phyloP scores from a whole-genome alignment of 2,113 vertebrate species.

The Toxostoma redivivum region DNA sequence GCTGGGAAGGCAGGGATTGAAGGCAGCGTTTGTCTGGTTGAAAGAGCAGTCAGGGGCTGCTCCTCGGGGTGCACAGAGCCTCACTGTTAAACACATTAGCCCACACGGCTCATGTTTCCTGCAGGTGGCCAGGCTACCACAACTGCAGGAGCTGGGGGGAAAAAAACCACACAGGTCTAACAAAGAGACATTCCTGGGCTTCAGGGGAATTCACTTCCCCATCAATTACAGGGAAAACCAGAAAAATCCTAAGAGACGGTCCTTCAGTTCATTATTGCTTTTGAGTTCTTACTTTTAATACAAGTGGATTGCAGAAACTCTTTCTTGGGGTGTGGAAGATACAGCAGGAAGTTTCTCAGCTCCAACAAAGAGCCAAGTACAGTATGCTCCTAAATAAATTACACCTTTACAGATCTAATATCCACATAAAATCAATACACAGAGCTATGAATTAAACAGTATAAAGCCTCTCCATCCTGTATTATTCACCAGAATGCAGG shows the following conservation, averaged over 20 bases:
- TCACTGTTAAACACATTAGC: background rate
- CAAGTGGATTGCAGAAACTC: background rate
- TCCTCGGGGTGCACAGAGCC: background rate
- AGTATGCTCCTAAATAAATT: background rate
- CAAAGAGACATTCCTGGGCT: background rate
- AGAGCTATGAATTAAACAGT: background rate
- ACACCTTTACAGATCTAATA: background rate
- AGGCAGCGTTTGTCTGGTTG: background rate
- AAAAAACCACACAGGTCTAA: background rate
- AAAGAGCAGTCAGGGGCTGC: background rate
- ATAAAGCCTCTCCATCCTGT: background rate
- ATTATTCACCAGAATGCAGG: background rate
- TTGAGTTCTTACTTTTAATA: background rate
- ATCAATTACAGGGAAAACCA: background rate
- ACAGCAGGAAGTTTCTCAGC: background rate
- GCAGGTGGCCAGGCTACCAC: conserved; percentile 12
- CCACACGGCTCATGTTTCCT: background rate
- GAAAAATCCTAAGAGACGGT: background rate
- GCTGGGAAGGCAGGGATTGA: background rate
- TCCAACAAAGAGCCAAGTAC: background rate
- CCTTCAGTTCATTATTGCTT: background rate
- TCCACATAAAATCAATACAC: background rate
- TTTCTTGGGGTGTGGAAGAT: background rate
- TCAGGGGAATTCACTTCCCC: background rate
- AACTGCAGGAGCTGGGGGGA: background rate